Conservation (phyloP, 2,113 vertebrate genomes). For the Platycercus adscitus region DNA sequence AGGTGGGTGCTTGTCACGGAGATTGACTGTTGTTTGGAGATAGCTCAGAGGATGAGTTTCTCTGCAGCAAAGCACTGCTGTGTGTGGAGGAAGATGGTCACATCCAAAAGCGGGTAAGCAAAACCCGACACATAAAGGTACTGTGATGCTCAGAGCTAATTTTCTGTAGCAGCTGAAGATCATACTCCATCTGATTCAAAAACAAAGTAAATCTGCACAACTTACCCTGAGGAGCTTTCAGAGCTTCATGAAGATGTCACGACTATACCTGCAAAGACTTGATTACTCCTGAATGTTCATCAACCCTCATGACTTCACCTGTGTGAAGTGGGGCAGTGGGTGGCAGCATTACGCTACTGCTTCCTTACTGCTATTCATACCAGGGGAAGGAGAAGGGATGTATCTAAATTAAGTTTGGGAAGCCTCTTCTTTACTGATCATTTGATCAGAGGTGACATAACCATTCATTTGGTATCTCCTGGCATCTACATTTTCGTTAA, state of each 20-base stretch:
- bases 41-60: not conserved
- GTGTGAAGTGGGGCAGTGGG: constrained; percentile 19
- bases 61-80: not conserved
- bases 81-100: not conserved
- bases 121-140: not conserved
- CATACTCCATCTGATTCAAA: not conserved
- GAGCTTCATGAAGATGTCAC: not conserved
- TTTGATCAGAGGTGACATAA: not conserved
- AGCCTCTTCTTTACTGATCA: not conserved
- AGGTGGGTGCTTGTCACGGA: not conserved
- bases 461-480: not conserved
- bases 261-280: not conserved
- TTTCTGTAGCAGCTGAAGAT: not conserved
- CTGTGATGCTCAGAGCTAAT: not conserved
- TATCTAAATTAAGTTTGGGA: not conserved
- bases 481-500: not conserved
- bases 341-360: constrained; percentile 45
- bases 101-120: not conserved
- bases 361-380: not conserved
- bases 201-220: not conserved
- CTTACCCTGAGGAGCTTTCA: not conserved
- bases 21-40: not conserved
- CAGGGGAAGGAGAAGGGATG: not conserved
- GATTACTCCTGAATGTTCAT: not conserved
- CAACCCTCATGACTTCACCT: not conserved